phyloP scores from a whole-genome alignment of 2,113 vertebrate genomes.

The Poeciliopsis turrubarensis region DNA sequence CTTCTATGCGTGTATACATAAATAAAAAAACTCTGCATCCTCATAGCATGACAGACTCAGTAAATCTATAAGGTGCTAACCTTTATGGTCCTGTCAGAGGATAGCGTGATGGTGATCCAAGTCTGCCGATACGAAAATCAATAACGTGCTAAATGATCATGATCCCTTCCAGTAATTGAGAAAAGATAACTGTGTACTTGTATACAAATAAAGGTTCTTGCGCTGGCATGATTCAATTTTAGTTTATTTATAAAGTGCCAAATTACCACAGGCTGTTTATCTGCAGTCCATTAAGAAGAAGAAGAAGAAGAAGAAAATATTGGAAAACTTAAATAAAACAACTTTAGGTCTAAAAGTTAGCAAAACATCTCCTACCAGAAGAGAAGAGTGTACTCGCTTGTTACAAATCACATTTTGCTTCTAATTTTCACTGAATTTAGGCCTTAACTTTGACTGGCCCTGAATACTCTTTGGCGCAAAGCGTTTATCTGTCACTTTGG shows the following conservation, averaged over 20 bases:
- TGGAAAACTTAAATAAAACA: neutral
- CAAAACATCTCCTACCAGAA: neutral
- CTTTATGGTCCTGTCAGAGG: conserved; percentile 36
- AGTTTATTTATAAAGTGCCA: neutral
- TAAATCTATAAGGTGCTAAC: conserved; percentile 19
- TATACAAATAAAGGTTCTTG: neutral
- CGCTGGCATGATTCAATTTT: neutral
- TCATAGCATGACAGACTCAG: conserved; percentile 12
- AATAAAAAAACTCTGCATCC: conserved; percentile 14
- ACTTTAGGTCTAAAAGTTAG: neutral
- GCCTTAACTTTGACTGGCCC: too few relatives aligned
- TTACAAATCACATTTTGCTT: too few relatives aligned
- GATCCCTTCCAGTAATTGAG: conserved; percentile 9
- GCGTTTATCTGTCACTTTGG: neutral
- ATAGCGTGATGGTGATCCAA: conserved; percentile 18
- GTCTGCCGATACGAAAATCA: conserved; percentile 39
- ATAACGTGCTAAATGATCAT: conserved; percentile 29
- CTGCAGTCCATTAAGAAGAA: neutral
- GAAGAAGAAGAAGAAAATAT: neutral
- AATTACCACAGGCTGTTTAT: neutral
- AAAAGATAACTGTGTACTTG: neutral
- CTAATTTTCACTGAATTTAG: too few relatives aligned
- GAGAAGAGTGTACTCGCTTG: too few relatives aligned
- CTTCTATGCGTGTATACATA: neutral
- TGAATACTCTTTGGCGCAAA: too few relatives aligned